A percentile compares a stretch with the other conserved stretches of the same genome.
Evolutionary conservation across 2,888 invertebrate species (phyloP).

Genomic region (Sarcophaga caerulescens): DNA sequence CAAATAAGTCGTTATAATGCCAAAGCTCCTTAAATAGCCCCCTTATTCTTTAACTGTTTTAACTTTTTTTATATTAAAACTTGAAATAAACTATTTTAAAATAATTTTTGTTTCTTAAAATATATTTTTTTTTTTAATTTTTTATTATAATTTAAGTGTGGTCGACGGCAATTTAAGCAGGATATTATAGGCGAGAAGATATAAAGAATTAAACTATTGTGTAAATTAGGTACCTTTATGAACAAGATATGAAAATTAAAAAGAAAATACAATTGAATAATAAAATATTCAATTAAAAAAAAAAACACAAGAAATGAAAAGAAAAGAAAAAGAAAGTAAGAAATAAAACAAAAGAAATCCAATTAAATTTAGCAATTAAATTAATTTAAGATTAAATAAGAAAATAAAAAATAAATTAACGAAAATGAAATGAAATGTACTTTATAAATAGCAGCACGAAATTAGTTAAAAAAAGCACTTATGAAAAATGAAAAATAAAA

Average conservation of each 20-base stretch:
- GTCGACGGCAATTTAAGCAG: not conserved
- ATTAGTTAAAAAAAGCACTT: conserved; percentile 64
- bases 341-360: conserved; percentile 39
- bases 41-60: too few species aligned
- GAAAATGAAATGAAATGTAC: conserved; percentile 28
- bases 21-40: too few species aligned
- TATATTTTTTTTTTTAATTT: too few species aligned
- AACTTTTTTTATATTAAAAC: not conserved
- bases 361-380: conserved; percentile 48
- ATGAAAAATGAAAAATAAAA: conserved; percentile 46
- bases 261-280: conserved; percentile 55
- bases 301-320: not conserved
- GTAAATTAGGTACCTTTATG: conserved; percentile 80
- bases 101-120: too few species aligned
- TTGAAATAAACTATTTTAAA: not conserved
- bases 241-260: conserved; percentile 43
- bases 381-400: conserved; percentile 29
- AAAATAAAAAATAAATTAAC: conserved; percentile 19
- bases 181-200: not conserved
- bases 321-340: conserved; percentile 28
- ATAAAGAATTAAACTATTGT: conserved; percentile 75
- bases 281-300: conserved; percentile 39
- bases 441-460: conserved; percentile 63
- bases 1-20: too few species aligned
- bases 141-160: not conserved